These are phyloP conservation scores for Phaetusa simplex DNA, from an alignment of 2,113 vertebrate genomes.

Conservation along the genomic window DNA sequence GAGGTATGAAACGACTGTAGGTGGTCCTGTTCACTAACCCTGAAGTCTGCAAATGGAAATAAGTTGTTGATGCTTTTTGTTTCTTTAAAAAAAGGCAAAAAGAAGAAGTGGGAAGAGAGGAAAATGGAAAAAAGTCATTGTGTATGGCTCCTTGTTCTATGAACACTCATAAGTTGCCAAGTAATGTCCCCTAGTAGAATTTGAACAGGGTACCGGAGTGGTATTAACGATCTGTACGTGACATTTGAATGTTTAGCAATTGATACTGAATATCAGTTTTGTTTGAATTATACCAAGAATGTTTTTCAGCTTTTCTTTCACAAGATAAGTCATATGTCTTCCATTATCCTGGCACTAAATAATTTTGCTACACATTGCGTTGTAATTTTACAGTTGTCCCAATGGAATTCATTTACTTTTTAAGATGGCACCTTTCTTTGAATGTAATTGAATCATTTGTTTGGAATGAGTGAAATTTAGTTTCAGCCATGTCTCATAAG, in stretches of 20 bases:
- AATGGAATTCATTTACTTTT: neutral
- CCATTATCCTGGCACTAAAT: neutral
- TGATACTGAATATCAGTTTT: neutral
- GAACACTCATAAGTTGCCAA: neutral
- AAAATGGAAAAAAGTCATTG: neutral
- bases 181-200: neutral
- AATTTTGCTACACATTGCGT: neutral
- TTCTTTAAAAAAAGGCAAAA: neutral
- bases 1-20: neutral
- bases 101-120: accelerated
- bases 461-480: neutral
- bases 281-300: neutral
- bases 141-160: neutral
- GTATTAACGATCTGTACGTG: neutral
- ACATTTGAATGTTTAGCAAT: neutral
- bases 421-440: neutral
- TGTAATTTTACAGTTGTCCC: neutral
- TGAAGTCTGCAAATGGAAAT: neutral
- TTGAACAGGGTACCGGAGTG: neutral
- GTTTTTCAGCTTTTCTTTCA: neutral
- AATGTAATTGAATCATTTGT: neutral
- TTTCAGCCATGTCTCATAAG: neutral
- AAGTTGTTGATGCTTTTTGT: neutral
- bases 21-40: neutral
- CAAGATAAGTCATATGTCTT: neutral